Evolutionary conservation across 2,797 vertebrate genomes (phyloP).

Genomic region (Silurus aristotelis): DNA sequence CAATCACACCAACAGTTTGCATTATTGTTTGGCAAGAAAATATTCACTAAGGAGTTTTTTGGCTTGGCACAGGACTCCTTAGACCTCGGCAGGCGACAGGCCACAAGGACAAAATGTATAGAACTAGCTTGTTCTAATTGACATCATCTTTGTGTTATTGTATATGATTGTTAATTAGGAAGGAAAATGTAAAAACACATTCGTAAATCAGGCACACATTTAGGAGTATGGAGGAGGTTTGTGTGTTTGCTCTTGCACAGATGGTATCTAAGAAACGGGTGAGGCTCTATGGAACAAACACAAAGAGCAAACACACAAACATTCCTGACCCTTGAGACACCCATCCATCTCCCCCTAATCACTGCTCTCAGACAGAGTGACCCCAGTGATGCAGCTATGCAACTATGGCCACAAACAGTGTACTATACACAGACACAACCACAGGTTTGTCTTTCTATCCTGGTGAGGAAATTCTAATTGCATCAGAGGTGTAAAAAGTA

Average conservation of each 20-base stretch:
- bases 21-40: constrained; percentile 73
- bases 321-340: constrained; percentile 71
- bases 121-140: background rate
- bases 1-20: constrained; percentile 66
- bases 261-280: constrained; percentile 70
- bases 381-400: constrained; percentile 45
- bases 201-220: constrained; percentile 6
- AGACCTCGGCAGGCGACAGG: constrained; percentile 63
- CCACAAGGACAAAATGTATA: background rate
- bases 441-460: background rate
- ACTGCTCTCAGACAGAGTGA: constrained; percentile 60
- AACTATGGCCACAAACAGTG: constrained; percentile 41
- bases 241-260: constrained; percentile 66
- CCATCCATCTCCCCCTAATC: constrained; percentile 77
- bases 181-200: background rate
- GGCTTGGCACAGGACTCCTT: constrained; percentile 67
- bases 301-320: constrained; percentile 79
- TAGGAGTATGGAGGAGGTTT: background rate
- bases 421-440: background rate
- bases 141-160: background rate
- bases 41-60: constrained; percentile 70
- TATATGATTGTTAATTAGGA: constrained; percentile 3
- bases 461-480: background rate
- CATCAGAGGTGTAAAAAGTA: no score
- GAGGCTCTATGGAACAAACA: constrained; percentile 73